Percentiles rank a stretch among this genome's conserved stretches.
These are phyloP conservation scores for Sminthurides aquaticus DNA, from an alignment of 2,888 invertebrate genomes.

Conservation along the genomic window DNA sequence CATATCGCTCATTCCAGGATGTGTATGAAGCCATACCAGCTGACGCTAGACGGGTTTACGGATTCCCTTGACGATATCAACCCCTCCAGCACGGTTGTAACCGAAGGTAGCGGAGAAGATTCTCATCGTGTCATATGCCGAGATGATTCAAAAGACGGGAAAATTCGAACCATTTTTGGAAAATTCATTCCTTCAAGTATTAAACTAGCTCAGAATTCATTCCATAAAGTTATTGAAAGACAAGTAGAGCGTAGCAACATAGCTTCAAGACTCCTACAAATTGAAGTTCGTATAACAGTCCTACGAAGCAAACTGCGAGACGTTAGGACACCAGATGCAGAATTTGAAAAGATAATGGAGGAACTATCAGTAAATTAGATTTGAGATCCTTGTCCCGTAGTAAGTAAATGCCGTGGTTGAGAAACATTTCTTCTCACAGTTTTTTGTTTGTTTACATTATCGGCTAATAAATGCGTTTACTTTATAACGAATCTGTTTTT, in stretches of 20 bases:
- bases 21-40: slow-evolving; percentile 19
- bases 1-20: slow-evolving; percentile 18
- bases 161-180: slow-evolving; percentile 10
- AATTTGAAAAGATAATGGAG: not conserved
- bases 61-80: slow-evolving; percentile 1
- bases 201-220: slow-evolving; percentile 12
- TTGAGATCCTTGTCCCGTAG: no score
- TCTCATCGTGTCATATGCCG: not conserved
- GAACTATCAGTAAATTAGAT: not conserved
- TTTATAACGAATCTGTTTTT: no score
- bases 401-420: no score
- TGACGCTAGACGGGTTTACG: slow-evolving; percentile 7
- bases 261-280: not conserved
- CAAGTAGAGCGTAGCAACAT: slow-evolving; percentile 16
- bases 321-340: not conserved
- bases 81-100: not conserved
- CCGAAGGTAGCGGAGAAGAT: not conserved
- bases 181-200: slow-evolving; percentile 14
- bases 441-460: no score
- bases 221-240: slow-evolving; percentile 8
- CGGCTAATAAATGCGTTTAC: no score
- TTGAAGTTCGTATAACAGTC: not conserved
- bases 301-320: not conserved
- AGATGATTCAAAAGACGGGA: slow-evolving; percentile 9
- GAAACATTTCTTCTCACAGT: no score